Conservation (phyloP, 2,888 invertebrate species). For the Siphonodentalium dalli region DNA sequence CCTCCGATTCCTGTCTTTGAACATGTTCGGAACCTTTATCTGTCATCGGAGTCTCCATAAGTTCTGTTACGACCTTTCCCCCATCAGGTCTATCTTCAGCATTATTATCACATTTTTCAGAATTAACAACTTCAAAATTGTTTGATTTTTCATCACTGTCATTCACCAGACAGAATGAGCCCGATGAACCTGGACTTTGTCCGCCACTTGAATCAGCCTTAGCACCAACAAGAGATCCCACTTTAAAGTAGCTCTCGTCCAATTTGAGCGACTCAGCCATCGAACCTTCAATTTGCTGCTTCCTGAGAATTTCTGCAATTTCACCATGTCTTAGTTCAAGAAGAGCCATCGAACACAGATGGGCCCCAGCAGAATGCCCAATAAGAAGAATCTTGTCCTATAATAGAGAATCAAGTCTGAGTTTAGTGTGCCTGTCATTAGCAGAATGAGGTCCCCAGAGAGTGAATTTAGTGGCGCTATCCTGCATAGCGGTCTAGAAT, state of each 20-base stretch:
- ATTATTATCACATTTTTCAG: constrained; percentile 19
- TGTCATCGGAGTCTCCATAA: too few species aligned
- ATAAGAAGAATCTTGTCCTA: constrained; percentile 54
- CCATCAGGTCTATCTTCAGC: too few species aligned
- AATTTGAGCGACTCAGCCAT: constrained; percentile 6
- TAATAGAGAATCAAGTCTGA: constrained; percentile 8
- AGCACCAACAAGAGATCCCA: too few species aligned
- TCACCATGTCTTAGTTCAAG: constrained; percentile 53
- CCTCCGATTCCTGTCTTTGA: constrained; percentile 34
- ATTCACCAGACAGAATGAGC: constrained; percentile 46
- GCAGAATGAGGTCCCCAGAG: too few species aligned
- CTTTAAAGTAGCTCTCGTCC: constrained; percentile 9
- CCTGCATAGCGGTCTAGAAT: too few species aligned
- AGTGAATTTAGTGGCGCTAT: too few species aligned
- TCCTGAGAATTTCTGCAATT: too few species aligned
- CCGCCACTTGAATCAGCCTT: neutral
- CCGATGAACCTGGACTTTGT: constrained; percentile 38
- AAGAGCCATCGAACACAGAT: constrained; percentile 55
- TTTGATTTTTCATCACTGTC: constrained; percentile 35
- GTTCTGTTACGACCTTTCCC: neutral
- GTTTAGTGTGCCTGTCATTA: too few species aligned
- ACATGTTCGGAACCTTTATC: constrained; percentile 17
- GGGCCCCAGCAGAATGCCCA: constrained; percentile 62
- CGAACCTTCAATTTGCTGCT: too few species aligned
- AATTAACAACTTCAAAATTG: constrained; percentile 30